Evolutionary conservation across 1,140 invertebrate species (phyloP).

Genomic region (Metopolophium dirhodum): DNA sequence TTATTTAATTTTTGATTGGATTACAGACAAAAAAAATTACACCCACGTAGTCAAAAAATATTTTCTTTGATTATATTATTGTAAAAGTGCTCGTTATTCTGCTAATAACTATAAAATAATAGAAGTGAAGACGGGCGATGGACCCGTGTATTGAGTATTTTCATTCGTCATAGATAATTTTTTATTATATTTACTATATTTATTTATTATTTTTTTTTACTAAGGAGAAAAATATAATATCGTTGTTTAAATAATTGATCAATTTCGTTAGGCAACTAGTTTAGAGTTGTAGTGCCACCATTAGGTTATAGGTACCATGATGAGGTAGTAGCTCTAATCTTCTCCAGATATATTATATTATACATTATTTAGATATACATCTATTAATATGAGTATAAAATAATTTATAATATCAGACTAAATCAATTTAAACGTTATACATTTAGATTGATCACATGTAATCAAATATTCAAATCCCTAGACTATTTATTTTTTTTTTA

Average conservation of each 20-base stretch:
- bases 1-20: neutral
- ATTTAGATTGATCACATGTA: neutral
- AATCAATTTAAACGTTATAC: too few species aligned
- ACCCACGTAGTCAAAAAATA: neutral
- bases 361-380: too few species aligned
- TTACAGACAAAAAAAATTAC: neutral
- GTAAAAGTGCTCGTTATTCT: neutral
- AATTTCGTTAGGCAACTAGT: neutral
- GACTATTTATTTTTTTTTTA: neutral
- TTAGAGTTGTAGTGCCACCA: neutral
- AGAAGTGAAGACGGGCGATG: neutral
- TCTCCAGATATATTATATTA: neutral
- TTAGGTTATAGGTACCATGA: neutral
- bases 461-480: neutral
- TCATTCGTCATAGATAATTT: slow-evolving; percentile 42
- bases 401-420: neutral
- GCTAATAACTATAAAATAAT: neutral
- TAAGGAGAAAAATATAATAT: neutral
- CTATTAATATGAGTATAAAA: neutral
- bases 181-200: neutral
- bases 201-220: neutral
- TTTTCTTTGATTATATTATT: neutral
- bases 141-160: neutral
- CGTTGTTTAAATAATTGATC: slow-evolving; percentile 20
- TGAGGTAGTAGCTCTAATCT: neutral